These are phyloP conservation scores for Hyperopisus bebe DNA, from an alignment of 2,113 vertebrate genomes.

Conservation along the genomic window DNA sequence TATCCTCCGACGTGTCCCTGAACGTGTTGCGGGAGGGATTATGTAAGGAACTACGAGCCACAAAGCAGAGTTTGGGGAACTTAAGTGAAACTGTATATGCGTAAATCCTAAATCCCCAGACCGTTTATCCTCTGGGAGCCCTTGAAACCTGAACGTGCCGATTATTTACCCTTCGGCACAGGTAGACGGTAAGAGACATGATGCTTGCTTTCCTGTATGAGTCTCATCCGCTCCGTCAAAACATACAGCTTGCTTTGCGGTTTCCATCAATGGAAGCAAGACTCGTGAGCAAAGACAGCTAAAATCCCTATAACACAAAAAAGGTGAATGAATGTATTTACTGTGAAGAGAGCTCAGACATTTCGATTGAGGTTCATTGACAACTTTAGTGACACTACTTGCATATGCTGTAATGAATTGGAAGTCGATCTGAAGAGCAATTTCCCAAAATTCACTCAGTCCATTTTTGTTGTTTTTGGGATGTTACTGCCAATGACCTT, in stretches of 20 bases:
- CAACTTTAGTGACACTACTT: not conserved
- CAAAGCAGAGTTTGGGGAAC: conserved; percentile 65
- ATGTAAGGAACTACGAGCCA: conserved; percentile 56
- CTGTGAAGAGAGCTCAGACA: not conserved
- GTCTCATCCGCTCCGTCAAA: not conserved
- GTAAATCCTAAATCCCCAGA: conserved; percentile 77
- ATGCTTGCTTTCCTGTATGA: not conserved
- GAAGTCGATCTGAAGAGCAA: not conserved
- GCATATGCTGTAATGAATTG: not conserved
- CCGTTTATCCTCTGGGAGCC: conserved; percentile 59
- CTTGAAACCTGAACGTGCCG: conserved; percentile 59
- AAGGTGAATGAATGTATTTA: not conserved
- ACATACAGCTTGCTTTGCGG: not conserved
- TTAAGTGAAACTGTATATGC: conserved; percentile 75
- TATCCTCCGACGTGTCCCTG: not conserved
- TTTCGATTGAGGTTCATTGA: not conserved
- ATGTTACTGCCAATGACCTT: not conserved
- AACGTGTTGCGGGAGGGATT: conserved; percentile 22
- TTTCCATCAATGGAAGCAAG: not conserved
- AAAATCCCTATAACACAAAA: not conserved
- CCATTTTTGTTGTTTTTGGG: not conserved
- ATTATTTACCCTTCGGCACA: conserved; percentile 54
- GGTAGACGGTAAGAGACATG: not conserved
- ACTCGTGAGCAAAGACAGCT: not conserved
- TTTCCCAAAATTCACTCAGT: not conserved